Conservation (phyloP, 2,113 vertebrate species). For the Benitochromis conjunctus region DNA sequence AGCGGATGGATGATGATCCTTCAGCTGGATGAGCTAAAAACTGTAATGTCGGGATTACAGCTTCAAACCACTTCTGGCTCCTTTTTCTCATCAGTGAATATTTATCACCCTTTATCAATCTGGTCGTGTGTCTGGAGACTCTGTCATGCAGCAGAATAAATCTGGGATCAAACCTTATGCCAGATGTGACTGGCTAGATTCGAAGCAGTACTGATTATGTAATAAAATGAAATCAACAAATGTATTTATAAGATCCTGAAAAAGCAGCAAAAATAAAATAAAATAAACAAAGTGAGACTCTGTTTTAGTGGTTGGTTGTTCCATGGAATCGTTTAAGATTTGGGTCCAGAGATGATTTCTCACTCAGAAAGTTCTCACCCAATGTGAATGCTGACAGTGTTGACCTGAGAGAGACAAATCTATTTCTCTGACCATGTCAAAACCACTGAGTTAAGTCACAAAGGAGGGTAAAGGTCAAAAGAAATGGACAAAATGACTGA, state of each 20-base stretch:
- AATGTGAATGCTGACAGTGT: background rate
- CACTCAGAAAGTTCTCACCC: background rate
- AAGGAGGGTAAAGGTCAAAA: background rate
- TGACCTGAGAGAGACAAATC: slow-evolving; percentile 24
- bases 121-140: background rate
- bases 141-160: background rate
- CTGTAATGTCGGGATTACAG: background rate
- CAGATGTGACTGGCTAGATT: background rate
- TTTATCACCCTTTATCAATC: background rate
- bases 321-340: background rate
- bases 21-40: background rate
- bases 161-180: background rate
- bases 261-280: background rate
- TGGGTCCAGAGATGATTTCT: background rate
- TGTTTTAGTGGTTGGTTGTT: background rate
- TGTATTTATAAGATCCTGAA: background rate
- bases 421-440: background rate
- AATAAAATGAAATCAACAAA: background rate
- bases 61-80: background rate
- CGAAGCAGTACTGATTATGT: background rate
- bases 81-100: background rate
- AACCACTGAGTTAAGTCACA: background rate
- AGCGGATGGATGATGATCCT: background rate
- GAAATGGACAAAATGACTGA: background rate
- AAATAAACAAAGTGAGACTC: background rate